Conservation (phyloP, 2,797 vertebrate species). For the Pseudochaenichthys georgianus region DNA sequence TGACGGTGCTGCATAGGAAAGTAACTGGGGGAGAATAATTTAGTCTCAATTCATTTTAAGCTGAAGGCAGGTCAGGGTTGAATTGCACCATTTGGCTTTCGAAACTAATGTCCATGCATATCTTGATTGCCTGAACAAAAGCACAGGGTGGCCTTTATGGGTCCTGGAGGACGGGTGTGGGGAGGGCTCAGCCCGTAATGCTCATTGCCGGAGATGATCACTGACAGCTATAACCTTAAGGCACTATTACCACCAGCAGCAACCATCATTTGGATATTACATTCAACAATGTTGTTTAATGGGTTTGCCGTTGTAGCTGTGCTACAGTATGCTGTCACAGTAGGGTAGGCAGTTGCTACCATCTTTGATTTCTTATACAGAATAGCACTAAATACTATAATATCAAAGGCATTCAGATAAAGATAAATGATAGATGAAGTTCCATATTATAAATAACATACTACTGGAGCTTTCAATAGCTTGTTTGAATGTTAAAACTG, state of each 20-base stretch:
- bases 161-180: constrained; percentile 75
- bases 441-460: constrained; percentile 2
- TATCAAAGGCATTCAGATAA: constrained; percentile 34
- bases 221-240: constrained; percentile 85
- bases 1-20: constrained; percentile 72
- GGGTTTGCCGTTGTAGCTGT: constrained; percentile 65
- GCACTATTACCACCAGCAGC: constrained; percentile 83
- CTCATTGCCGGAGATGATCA: constrained; percentile 84
- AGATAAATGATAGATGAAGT: constrained; percentile 12
- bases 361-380: constrained; percentile 38
- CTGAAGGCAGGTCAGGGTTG: constrained; percentile 84
- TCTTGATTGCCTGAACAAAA: constrained; percentile 87
- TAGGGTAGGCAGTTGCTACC: constrained; percentile 36
- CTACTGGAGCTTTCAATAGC: constrained; percentile 13
- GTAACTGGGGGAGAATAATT: constrained; percentile 82
- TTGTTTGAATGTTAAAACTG: constrained; percentile 3
- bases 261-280: constrained; percentile 82
- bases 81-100: constrained; percentile 86
- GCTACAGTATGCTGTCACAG: constrained; percentile 52
- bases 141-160: constrained; percentile 83
- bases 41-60: constrained; percentile 79
- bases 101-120: constrained; percentile 84
- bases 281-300: constrained; percentile 81
- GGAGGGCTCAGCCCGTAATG: constrained; percentile 77
- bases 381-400: constrained; percentile 30